Percentiles rank a stretch among this genome's conserved stretches.
phyloP scores from a whole-genome alignment of 2,797 vertebrate genomes.

The Malacoctenus gilli region DNA sequence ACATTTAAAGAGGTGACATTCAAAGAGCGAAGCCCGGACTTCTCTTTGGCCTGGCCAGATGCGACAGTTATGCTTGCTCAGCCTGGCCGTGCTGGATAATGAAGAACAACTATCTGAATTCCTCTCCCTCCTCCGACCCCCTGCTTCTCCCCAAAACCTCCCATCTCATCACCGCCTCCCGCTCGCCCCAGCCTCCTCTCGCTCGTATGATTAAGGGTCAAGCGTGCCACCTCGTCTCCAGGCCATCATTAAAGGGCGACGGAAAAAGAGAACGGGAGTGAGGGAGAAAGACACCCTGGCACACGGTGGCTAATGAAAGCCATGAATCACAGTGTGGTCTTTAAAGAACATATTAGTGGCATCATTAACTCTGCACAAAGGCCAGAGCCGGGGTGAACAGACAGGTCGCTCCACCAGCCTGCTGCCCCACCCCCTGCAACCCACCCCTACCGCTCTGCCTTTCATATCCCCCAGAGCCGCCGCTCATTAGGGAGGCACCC shows the following conservation, averaged over 20 bases:
- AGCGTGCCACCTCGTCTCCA: constrained; percentile 95
- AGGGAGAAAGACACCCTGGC: constrained; percentile 72
- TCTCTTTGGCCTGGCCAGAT: constrained; percentile 30
- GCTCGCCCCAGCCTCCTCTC: constrained; percentile 55
- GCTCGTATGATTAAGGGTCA: constrained; percentile 96
- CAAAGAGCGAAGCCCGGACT: no score
- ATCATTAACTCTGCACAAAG: constrained; percentile 85
- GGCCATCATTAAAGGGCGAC: constrained; percentile 91
- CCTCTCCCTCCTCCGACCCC: constrained; percentile 71
- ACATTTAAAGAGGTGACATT: no score
- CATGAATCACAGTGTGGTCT: constrained; percentile 91
- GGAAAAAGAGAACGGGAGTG: constrained; percentile 64
- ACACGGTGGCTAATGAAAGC: constrained; percentile 95
- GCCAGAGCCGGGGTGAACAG: constrained; percentile 75
- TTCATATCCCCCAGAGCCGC: constrained; percentile 57
- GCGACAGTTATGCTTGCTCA: constrained; percentile 75
- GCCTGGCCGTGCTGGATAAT: constrained; percentile 91
- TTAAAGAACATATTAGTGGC: constrained; percentile 85
- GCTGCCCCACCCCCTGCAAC: constrained; percentile 57
- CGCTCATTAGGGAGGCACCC: constrained; percentile 66
- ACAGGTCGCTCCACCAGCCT: constrained; percentile 74
- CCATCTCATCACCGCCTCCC: constrained; percentile 64
- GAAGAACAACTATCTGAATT: constrained; percentile 80
- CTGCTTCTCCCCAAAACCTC: constrained; percentile 80
- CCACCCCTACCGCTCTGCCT: constrained; percentile 43